Conservation (phyloP, 2,888 invertebrate genomes). For the Drosophila ezoana region DNA sequence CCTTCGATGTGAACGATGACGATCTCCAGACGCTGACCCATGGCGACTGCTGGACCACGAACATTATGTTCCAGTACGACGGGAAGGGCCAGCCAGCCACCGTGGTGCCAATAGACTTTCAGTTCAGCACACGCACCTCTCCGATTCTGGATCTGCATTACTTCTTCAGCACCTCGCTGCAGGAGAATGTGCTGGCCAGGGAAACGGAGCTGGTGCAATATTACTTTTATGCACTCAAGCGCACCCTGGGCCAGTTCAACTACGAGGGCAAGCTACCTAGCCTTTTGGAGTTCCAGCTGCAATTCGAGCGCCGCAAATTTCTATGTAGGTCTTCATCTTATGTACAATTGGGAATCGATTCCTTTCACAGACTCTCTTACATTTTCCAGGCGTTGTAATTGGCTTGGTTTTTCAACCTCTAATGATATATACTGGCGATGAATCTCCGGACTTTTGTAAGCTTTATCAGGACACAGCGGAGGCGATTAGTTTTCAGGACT, state of each 20-base stretch:
- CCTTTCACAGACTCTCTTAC: background rate
- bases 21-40: conserved; percentile 73
- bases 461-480: conserved; percentile 78
- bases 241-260: conserved; percentile 45
- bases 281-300: conserved; percentile 59
- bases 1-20: conserved; percentile 50
- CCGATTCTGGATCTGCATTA: conserved; percentile 78
- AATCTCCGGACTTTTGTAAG: conserved; percentile 76
- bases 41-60: conserved; percentile 80
- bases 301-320: conserved; percentile 59
- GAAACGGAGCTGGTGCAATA: conserved; percentile 74
- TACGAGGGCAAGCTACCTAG: conserved; percentile 60
- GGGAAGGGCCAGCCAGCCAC: conserved; percentile 44
- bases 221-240: conserved; percentile 64
- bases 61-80: conserved; percentile 77
- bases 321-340: conserved; percentile 19
- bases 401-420: conserved; percentile 77
- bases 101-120: conserved; percentile 77
- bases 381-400: conserved; percentile 71
- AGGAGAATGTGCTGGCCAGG: conserved; percentile 54
- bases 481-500: conserved; percentile 75
- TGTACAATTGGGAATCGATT: fast-evolving
- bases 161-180: conserved; percentile 76
- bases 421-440: conserved; percentile 74
- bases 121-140: conserved; percentile 72